Percentiles rank a stretch among this genome's conserved stretches.
Conservation (phyloP, 2,888 invertebrate species). For the Leucophenga maculata region DNA sequence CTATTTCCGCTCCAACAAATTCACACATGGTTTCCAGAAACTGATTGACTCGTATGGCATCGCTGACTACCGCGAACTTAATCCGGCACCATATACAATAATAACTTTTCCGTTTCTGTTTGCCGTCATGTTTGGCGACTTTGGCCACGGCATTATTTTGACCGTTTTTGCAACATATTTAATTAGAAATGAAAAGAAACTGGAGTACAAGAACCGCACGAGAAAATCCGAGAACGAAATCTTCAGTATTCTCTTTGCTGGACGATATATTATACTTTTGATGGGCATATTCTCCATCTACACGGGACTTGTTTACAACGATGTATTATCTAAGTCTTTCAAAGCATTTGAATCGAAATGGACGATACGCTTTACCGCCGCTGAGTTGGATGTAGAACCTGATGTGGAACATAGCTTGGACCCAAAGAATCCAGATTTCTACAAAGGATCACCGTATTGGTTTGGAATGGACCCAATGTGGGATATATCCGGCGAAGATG, state of each 20-base stretch:
- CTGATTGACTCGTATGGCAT: slow-evolving; percentile 95
- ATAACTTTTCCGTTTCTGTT: slow-evolving; percentile 96
- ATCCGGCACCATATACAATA: slow-evolving; percentile 90
- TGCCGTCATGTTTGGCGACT: slow-evolving; percentile 96
- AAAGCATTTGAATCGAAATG: slow-evolving; percentile 94
- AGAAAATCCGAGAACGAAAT: slow-evolving; percentile 83
- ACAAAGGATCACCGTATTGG: slow-evolving; percentile 75
- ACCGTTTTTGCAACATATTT: slow-evolving; percentile 85
- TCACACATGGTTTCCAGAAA: slow-evolving; percentile 85
- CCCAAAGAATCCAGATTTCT: slow-evolving; percentile 73
- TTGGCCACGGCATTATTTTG: slow-evolving; percentile 91
- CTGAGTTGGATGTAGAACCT: slow-evolving; percentile 69
- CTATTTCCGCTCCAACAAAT: slow-evolving; percentile 90
- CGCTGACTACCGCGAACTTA: slow-evolving; percentile 92
- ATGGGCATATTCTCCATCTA: slow-evolving; percentile 99
- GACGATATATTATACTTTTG: slow-evolving; percentile 94
- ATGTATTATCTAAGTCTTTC: slow-evolving; percentile 91
- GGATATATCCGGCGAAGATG: slow-evolving; percentile 84
- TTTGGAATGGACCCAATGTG: slow-evolving; percentile 87
- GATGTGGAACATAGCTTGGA: slow-evolving; percentile 75
- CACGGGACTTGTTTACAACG: slow-evolving; percentile 97
- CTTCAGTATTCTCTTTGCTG: slow-evolving; percentile 95
- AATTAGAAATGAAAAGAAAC: slow-evolving; percentile 83
- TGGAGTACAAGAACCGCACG: slow-evolving; percentile 73
- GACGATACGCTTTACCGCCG: slow-evolving; percentile 71